A percentile compares a stretch with the other conserved stretches of the same genome.
phyloP scores from a whole-genome alignment of 1,140 invertebrate genomes.

The Berghia stephanieae region DNA sequence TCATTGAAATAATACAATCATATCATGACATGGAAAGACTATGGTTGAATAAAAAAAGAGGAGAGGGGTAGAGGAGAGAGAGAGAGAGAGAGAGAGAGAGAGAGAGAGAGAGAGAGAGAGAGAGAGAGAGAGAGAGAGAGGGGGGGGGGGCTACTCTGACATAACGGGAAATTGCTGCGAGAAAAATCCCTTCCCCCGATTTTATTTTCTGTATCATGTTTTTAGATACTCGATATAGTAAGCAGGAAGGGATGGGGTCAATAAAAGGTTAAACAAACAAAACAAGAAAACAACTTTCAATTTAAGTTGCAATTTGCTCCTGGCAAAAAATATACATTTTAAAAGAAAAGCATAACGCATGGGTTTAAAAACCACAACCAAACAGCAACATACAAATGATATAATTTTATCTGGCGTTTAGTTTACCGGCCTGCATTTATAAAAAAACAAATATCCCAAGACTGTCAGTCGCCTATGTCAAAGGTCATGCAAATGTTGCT shows the following conservation, averaged over 20 bases:
- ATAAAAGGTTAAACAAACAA: too few relatives aligned
- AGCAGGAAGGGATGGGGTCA: not conserved
- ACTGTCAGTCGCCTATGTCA: too few relatives aligned
- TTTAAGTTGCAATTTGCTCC: not conserved
- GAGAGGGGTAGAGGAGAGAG: constrained; percentile 21
- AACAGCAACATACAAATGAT: too few relatives aligned
- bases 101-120: not conserved
- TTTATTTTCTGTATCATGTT: not conserved
- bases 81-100: not conserved
- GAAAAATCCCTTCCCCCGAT: not conserved
- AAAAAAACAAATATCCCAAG: too few relatives aligned
- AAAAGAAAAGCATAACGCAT: not conserved
- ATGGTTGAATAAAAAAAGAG: not conserved
- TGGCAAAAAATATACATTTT: not conserved
- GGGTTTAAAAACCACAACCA: not conserved
- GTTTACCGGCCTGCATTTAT: too few relatives aligned
- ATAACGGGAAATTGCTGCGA: not conserved
- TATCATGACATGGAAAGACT: not conserved
- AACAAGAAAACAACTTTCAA: not conserved
- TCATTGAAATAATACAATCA: not conserved
- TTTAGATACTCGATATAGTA: not conserved
- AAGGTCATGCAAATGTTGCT: too few relatives aligned
- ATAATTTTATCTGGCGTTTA: too few relatives aligned
- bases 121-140: not conserved
- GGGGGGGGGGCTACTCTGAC: too few relatives aligned